Evolutionary conservation across 2,113 vertebrate species (phyloP).

Genomic region (Hippocampus guttulatus): DNA sequence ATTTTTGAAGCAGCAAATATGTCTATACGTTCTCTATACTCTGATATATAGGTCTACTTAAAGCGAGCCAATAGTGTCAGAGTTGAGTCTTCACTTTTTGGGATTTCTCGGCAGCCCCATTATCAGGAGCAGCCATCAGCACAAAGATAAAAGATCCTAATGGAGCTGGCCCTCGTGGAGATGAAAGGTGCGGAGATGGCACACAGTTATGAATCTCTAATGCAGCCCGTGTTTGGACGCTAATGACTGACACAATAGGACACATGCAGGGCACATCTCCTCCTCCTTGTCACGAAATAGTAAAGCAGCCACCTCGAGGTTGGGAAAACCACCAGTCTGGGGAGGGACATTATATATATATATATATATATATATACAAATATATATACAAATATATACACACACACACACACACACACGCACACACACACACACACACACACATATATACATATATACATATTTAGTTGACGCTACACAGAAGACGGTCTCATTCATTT

Average conservation of each 20-base stretch:
- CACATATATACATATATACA: not conserved
- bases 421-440: not conserved
- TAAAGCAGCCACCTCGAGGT: conserved; percentile 50
- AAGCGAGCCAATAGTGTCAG: conserved; percentile 54
- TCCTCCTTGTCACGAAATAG: conserved; percentile 57
- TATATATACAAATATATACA: conserved; percentile 9
- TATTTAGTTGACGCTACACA: conserved; percentile 3
- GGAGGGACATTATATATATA: conserved; percentile 3
- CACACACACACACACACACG: not conserved
- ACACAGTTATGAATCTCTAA: conserved; percentile 67
- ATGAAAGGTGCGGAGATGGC: conserved; percentile 72
- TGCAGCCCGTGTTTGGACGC: conserved; percentile 66
- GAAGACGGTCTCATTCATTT: conserved; percentile 7
- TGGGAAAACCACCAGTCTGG: conserved; percentile 30
- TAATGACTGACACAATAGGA: conserved; percentile 61
- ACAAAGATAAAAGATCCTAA: conserved; percentile 74
- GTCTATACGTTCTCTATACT: conserved; percentile 27
- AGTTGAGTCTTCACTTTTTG: conserved; percentile 71
- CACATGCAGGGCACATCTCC: conserved; percentile 40
- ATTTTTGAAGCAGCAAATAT: conserved; percentile 18
- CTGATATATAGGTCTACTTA: conserved; percentile 41
- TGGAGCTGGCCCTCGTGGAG: conserved; percentile 71
- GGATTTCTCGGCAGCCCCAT: conserved; percentile 71
- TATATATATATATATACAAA: conserved; percentile 16
- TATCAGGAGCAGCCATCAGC: conserved; percentile 73